Base-by-base conservation (phyloP, 2,113 vertebrate genomes). In the Furnarius figulus region DNA sequence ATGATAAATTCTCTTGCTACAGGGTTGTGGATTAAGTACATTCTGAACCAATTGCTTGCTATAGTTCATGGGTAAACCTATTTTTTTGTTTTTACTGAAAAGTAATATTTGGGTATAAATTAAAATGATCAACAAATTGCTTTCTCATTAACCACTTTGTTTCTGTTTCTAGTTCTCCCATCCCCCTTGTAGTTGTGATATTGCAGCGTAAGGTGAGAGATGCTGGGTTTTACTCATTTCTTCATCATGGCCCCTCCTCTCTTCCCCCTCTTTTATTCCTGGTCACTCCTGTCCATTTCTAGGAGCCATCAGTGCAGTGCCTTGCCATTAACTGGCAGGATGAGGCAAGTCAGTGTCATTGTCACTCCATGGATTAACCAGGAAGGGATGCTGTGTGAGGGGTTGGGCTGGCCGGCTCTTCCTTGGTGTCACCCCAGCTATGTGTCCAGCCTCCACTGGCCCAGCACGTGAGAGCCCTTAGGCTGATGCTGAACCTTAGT, bases 321-420 rank as follows among this genome's bases (percentile, higher is more conserved):
- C 97, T 97, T 97, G 96, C 97, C 95, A 75, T 96, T 97, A 95
- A 95, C 28, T 98, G 97, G 97, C 97, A 97, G 95, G 96, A 97
- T 75, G 97, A 96, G 97, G 95, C 98, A 97, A 89, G 75, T 97
- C 97, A 97, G 94, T 98, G 96, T 95, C 97, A 95, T 95, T 97
- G 75, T 98, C 97, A 98, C 95, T 95, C 96, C 97, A 97, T 97
- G 97, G 97, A 97, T 92, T 97, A 97, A 87, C 95, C 97, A 96
- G 97, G 87, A 97, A 97, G 98, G 97, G 97, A 96, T 95, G 97
- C 97, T 95, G 97, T 97, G 92, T 97, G 97, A 98, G 97, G 97
- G 97, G 89, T 52, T 97, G 97, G 97, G 97, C 98, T 98, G 97
- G 93, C 96, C 90, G 4, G 86, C 96, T 94, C 97, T 94, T 91